Conservation (phyloP, 2,113 vertebrate species). For the Oreotragus oreotragus region DNA sequence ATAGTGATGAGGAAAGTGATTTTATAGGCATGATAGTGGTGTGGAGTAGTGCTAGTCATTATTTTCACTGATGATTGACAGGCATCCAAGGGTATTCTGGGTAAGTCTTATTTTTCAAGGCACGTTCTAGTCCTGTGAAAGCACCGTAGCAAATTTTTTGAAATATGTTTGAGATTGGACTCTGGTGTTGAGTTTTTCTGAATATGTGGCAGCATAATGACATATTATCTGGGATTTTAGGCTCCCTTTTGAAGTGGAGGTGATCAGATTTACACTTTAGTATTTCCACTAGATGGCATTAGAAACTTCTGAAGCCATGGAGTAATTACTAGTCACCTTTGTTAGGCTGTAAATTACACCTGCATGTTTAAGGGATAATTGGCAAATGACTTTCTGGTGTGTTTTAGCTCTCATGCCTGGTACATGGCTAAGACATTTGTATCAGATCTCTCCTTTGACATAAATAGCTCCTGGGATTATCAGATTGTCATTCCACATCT, state of each 20-base stretch:
- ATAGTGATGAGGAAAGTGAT: background rate
- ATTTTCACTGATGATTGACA: background rate
- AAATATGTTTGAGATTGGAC: conserved; percentile 22
- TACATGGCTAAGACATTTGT: background rate
- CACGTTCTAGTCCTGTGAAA: background rate
- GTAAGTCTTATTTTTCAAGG: conserved; percentile 25
- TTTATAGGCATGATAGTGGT: background rate
- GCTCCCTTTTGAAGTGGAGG: conserved; percentile 14
- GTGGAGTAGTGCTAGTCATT: background rate
- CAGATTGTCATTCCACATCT: conserved; percentile 19
- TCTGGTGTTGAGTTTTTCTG: background rate
- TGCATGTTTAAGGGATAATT: conserved; percentile 47
- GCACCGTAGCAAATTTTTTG: background rate
- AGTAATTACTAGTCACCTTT: conserved; percentile 62
- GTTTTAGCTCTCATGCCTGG: conserved; percentile 39
- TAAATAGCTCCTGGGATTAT: conserved; percentile 52
- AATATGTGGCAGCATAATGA: background rate
- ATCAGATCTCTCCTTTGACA: background rate
- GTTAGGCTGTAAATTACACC: conserved; percentile 47
- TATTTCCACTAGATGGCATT: conserved; percentile 75
- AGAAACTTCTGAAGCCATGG: conserved; percentile 62
- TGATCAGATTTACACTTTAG: conserved; percentile 34
- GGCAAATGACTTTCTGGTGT: conserved; percentile 7
- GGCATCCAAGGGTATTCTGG: background rate
- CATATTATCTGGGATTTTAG: background rate